These are phyloP conservation scores for Nesidiocoris tenuis DNA, from an alignment of 2,888 invertebrate genomes.

Conservation along the genomic window DNA sequence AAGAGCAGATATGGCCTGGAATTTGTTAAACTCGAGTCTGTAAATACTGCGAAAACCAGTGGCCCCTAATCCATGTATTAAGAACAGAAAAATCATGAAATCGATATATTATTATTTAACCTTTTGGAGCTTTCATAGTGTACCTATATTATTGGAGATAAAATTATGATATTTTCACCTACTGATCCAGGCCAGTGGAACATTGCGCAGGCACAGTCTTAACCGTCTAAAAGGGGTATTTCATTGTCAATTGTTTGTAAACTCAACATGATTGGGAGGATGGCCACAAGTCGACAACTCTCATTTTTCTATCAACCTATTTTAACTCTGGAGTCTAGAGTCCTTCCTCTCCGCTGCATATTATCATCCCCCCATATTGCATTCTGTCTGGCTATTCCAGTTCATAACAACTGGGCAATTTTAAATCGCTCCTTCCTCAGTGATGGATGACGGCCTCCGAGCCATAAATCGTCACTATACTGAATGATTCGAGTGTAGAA, in stretches of 20 bases:
- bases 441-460: background rate
- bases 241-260: constrained; percentile 40
- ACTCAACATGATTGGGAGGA: constrained; percentile 38
- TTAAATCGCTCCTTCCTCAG: constrained; percentile 18
- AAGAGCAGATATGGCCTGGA: no score
- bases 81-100: no score
- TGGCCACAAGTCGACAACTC: constrained; percentile 28
- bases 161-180: no score
- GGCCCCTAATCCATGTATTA: no score
- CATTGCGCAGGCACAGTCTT: background rate
- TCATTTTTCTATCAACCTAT: constrained; percentile 41
- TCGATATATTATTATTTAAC: no score
- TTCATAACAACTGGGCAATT: constrained; percentile 17
- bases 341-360: background rate
- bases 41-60: no score
- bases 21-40: no score
- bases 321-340: constrained; percentile 20
- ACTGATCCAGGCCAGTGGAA: background rate
- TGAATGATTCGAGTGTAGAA: background rate
- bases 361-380: background rate
- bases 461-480: background rate
- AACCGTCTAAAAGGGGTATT: constrained; percentile 10
- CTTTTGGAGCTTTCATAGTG: no score
- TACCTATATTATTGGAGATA: no score
- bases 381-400: constrained; percentile 7